Base-by-base conservation (phyloP, 1,140 invertebrate genomes). In the Drosophila seguyi region DNA sequence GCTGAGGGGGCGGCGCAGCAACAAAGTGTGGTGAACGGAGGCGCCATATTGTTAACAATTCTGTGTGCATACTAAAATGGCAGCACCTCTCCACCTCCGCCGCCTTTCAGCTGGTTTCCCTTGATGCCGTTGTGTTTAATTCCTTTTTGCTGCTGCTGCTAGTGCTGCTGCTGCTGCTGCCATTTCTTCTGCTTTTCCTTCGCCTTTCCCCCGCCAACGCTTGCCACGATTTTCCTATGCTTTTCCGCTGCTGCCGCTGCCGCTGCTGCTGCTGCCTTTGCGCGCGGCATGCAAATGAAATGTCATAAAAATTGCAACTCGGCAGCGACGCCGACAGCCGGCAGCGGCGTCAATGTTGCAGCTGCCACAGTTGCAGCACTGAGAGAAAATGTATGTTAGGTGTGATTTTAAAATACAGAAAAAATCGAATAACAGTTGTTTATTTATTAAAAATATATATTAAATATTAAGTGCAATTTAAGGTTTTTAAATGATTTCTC, bases 211-310 rank as follows among this genome's bases (percentile, higher is more conserved):
- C 48, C 27, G n/a, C 27, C n/a, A 13, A 31, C 38, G 50, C 36
- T 53, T 39, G 29, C 68, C 14, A 38, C 52, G 34, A 16, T 55
- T 38, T 55, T 38, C 34, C 52, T 38, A 34, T 55, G 52, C 52
- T 55, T 38, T 55, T 38, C 52, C 34, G 53, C 57, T 44, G 42
- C 65, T 58, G 25, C 65, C 27, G 47, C 61, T 45, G 57, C 60
- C 41, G 39, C 67, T 53, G 39, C 59, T 59, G 25, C 29, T 34
- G 56, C 29, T 65, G 76, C 65, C 67, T 71, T 47, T 68, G 66
- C 68, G 36, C 47, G 72, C 74, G 57, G 79, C 79, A 81, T 78
- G 75, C 75, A 82, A 81, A 81, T 82, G 79, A 81, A 81, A 81
- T 81, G 74, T 77, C 74, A 77, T 81, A 81, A 81, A 81, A 78